phyloP scores from a whole-genome alignment of 2,888 invertebrate species.

The Pristionchus japonicus region DNA sequence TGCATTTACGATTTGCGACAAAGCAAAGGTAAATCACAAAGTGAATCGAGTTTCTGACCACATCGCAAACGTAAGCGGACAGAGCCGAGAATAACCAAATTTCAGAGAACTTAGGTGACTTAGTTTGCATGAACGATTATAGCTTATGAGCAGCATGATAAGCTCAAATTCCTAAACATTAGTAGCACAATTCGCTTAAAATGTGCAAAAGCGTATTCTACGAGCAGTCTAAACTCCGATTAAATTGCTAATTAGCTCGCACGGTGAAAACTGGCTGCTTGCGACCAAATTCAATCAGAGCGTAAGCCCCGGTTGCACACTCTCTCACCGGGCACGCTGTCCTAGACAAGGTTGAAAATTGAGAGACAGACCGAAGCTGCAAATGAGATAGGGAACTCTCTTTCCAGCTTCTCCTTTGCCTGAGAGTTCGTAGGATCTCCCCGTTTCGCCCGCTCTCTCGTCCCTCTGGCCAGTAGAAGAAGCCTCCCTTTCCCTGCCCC shows the following conservation, averaged over 20 bases:
- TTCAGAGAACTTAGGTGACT: not conserved
- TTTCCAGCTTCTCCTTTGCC: no score
- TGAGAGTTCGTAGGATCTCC: no score
- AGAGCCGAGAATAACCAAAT: not conserved
- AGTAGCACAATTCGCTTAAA: no score
- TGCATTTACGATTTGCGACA: not conserved
- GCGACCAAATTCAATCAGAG: not conserved
- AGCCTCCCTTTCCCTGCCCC: not conserved
- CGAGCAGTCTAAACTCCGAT: not conserved
- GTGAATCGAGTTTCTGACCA: not conserved
- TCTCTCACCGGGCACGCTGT: not conserved
- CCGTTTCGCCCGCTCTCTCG: no score
- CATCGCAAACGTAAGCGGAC: not conserved
- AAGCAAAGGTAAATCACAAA: not conserved
- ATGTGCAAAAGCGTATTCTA: no score
- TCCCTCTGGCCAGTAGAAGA: no score
- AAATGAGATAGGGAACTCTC: not conserved
- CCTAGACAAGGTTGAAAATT: not conserved
- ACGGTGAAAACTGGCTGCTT: not conserved
- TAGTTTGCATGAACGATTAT: no score
- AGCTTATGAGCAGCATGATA: no score
- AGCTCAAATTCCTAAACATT: no score
- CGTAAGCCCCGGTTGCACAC: not conserved
- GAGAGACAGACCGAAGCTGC: not conserved
- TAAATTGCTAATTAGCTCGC: not conserved